phyloP scores from a whole-genome alignment of 1,140 invertebrate genomes.

The Pseudomyrmex sp. region DNA sequence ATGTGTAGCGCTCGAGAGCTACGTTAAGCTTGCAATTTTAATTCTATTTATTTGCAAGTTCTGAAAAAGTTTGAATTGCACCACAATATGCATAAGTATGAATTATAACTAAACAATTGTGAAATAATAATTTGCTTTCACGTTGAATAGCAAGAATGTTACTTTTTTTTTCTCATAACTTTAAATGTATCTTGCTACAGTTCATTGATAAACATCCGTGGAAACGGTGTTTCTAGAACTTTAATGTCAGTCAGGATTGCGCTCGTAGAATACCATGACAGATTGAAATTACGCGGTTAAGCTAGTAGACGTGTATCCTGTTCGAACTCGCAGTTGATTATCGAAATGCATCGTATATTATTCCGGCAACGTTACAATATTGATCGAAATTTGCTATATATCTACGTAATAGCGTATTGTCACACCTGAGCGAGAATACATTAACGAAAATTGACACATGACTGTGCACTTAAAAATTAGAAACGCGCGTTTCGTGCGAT shows the following conservation, averaged over 20 bases:
- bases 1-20: not conserved
- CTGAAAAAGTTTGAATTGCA: not conserved
- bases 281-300: conserved; percentile 23
- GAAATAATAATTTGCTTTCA: not conserved
- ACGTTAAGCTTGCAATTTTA: not conserved
- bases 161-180: no score
- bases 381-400: conserved; percentile 23
- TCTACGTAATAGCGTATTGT: not conserved
- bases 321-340: conserved; percentile 42
- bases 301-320: not conserved
- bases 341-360: conserved; percentile 22
- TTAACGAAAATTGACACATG: conserved; percentile 35
- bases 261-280: not conserved
- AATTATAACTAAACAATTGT: not conserved
- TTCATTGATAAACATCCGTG: not conserved
- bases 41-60: not conserved
- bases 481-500: not conserved
- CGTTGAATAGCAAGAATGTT: not conserved
- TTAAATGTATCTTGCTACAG: not conserved
- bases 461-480: conserved; percentile 29
- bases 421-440: conserved; percentile 29
- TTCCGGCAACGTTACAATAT: conserved; percentile 16
- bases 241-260: conserved; percentile 3
- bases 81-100: not conserved
- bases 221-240: not conserved